Evolutionary conservation across 2,888 invertebrate genomes (phyloP), one percentile per base, ranked within the genome.

Genomic region (Phasia obesa): DNA sequence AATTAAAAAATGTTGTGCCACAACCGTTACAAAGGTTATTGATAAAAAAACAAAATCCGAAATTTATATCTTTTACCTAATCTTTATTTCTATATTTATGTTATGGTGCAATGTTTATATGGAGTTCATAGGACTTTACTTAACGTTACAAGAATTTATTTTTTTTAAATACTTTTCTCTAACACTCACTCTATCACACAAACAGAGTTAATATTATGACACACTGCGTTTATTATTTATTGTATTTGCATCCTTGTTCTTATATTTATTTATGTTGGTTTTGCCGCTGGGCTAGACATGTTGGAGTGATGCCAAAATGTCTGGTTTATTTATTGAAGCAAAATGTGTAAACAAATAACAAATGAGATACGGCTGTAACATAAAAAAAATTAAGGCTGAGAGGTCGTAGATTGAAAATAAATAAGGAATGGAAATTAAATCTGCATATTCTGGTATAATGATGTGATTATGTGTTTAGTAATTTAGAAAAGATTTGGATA

Each of bases 11-110:
- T 91, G 96, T 96, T 78, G 95, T 95, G 91, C 95, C 96, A 85
- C 96, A 95, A 88, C 96, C 96, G 64, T 94, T 95, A 86, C 96
- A 96, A 93, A 96, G 96, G 96, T 96, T 94, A 92, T 84, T 86
- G 7, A 31, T n/a, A n/a, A n/a, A n/a, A n/a, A n/a, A n/a, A n/a
- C n/a, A n/a, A n/a, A n/a, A n/a, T n/a, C n/a, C 13, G 15, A 73
- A 60, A 19, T 17, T 19, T 1, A 11, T 51, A 49, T 17, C 9
- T 9, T 75, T 70, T 59, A n/a, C 17, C 55, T 47, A 55, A 25
- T 25, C 9, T 70, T 57, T 57, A 13, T 38, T 64, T 27, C 2
- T 35, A n/a, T n/a, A 38, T 42, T 25, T n/a, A n/a, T n/a, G 59
- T 70, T 23, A 51, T 62, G 53, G 19, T 62, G 53, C 62, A 73